phyloP scores from a whole-genome alignment of 2,113 vertebrate genomes.

The Callorhinus ursinus region DNA sequence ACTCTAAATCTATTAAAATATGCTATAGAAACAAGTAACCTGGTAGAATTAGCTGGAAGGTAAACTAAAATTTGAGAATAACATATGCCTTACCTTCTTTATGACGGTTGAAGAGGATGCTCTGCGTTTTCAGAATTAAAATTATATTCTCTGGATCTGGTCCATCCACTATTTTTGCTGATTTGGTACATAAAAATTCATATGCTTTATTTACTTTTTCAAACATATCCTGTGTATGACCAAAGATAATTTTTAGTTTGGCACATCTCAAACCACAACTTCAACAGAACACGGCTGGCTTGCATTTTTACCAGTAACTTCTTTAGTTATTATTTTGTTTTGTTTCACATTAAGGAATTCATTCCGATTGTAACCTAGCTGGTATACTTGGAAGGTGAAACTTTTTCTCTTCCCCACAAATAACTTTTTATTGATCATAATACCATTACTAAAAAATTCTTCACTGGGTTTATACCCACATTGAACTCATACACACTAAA shows the following conservation, averaged over 20 bases:
- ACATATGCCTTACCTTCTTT: slow-evolving; percentile 89
- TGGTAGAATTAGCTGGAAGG: not conserved
- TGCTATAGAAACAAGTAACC: not conserved
- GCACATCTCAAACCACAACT: slow-evolving; percentile 35
- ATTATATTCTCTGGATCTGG: slow-evolving; percentile 99
- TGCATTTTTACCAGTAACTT: slow-evolving; percentile 50
- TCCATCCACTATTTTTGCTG: slow-evolving; percentile 93
- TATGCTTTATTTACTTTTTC: slow-evolving; percentile 99
- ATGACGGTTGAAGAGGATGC: slow-evolving; percentile 98
- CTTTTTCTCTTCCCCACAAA: not conserved
- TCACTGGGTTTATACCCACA: not conserved
- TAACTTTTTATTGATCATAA: not conserved
- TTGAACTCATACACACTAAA: not conserved
- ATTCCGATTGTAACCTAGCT: slow-evolving; percentile 1
- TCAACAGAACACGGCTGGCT: not conserved
- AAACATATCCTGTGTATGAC: slow-evolving; percentile 94
- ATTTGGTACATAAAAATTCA: slow-evolving; percentile 98
- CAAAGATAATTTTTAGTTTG: slow-evolving; percentile 52
- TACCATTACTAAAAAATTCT: slow-evolving; percentile 29
- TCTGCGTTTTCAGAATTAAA: slow-evolving; percentile 97
- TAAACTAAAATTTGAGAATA: slow-evolving; percentile 17
- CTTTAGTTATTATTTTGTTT: not conserved
- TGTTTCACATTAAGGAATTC: slow-evolving; percentile 33
- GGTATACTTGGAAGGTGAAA: not conserved
- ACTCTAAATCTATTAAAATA: slow-evolving; percentile 10